A percentile compares a stretch with the other conserved stretches of the same genome.
Conservation (phyloP, 2,113 vertebrate species). For the Daboia siamensis region DNA sequence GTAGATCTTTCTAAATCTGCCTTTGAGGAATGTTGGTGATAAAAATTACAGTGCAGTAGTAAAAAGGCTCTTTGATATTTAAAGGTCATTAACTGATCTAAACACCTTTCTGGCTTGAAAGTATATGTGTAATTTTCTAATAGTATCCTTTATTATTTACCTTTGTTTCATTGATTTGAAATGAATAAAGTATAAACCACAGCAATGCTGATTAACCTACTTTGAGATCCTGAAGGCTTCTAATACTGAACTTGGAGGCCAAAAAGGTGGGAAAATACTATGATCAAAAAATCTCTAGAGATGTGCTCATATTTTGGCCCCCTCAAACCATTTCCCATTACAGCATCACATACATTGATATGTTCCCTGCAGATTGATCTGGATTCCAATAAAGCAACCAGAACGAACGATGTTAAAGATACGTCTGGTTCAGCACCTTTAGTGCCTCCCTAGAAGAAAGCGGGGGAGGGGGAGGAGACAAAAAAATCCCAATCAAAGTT, state of each 20-base stretch:
- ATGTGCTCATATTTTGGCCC: rapidly evolving
- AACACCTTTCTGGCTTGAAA: background rate
- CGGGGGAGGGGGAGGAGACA: background rate
- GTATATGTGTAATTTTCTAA: background rate
- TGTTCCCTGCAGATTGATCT: conserved; percentile 60
- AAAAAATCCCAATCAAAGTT: background rate
- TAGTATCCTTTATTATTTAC: background rate
- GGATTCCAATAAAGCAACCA: conserved; percentile 79
- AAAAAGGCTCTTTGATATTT: background rate
- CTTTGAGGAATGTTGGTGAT: background rate
- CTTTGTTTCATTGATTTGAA: background rate
- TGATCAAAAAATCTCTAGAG: rapidly evolving
- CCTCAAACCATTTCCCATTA: background rate
- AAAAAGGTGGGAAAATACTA: background rate
- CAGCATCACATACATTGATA: conserved; percentile 69
- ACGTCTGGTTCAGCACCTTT: conserved; percentile 59
- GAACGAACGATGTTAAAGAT: conserved; percentile 83
- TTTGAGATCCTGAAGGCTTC: background rate
- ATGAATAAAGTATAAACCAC: background rate
- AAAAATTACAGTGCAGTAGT: background rate
- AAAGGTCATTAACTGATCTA: background rate
- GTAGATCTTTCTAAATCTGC: background rate
- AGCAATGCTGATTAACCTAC: background rate
- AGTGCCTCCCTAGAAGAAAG: conserved; percentile 71
- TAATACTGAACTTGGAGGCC: background rate